phyloP scores from a whole-genome alignment of 1,140 invertebrate genomes.

The Archegozetes longisetosus region DNA sequence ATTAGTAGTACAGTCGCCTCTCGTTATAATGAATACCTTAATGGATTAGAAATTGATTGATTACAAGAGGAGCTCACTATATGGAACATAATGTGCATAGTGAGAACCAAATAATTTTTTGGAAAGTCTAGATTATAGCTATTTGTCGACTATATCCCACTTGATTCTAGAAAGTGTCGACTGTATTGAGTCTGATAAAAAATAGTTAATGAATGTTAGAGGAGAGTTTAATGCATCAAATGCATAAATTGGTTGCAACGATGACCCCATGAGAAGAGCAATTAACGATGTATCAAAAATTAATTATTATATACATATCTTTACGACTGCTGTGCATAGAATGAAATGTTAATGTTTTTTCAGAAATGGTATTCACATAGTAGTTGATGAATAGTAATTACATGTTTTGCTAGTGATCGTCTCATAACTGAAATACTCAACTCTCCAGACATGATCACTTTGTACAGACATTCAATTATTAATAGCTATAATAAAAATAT shows the following conservation, averaged over 20 bases:
- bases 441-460: neutral
- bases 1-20: too few species aligned
- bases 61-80: too few species aligned
- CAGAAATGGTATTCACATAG: neutral
- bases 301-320: neutral
- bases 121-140: too few species aligned
- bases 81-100: too few species aligned
- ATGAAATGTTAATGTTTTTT: neutral
- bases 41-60: too few species aligned
- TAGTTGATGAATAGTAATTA: neutral
- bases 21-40: too few species aligned
- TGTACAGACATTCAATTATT: neutral
- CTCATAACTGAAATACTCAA: neutral
- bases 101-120: too few species aligned
- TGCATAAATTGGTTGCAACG: neutral
- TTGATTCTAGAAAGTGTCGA: too few species aligned
- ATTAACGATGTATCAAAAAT: neutral
- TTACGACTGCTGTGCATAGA: neutral
- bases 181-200: neutral
- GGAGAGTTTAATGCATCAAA: too few species aligned
- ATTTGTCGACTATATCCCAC: too few species aligned
- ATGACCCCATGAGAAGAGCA: neutral
- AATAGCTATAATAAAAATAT: neutral
- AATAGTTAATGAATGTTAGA: neutral
- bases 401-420: neutral